These are phyloP conservation scores for Chrysomallon squamiferum DNA, from an alignment of 1,140 invertebrate species.

Conservation along the genomic window DNA sequence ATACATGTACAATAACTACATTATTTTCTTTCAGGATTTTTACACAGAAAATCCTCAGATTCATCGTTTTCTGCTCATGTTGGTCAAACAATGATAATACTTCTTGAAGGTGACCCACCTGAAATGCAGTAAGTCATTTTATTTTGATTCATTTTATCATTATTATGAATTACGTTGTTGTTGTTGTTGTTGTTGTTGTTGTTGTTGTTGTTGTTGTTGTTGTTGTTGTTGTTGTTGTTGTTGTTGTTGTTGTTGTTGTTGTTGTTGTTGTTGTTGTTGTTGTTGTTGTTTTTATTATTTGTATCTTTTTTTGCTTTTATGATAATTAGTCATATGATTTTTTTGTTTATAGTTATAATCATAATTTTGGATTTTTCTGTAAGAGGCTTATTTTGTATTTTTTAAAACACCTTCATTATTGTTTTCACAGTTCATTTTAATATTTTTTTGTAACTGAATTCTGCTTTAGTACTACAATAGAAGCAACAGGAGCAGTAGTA, in stretches of 20 bases:
- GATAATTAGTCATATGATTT: neutral
- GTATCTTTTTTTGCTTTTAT: too few relatives aligned
- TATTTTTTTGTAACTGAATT: too few relatives aligned
- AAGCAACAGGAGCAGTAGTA: too few relatives aligned
- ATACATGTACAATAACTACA: too few relatives aligned
- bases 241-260: neutral
- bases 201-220: neutral
- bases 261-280: neutral
- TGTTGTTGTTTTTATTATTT: too few relatives aligned
- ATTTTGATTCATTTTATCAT: neutral
- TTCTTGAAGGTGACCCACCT: constrained; percentile 87
- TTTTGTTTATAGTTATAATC: too few relatives aligned
- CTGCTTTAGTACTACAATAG: too few relatives aligned
- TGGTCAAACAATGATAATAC: constrained; percentile 88
- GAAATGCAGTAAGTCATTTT: constrained; percentile 80
- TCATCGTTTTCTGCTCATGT: constrained; percentile 89
- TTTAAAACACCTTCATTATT: too few relatives aligned
- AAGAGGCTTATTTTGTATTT: too few relatives aligned
- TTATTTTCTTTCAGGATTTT: constrained; percentile 35
- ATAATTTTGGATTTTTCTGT: too few relatives aligned
- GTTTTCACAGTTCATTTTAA: too few relatives aligned
- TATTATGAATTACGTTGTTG: too few relatives aligned
- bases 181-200: neutral
- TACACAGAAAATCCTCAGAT: constrained; percentile 72
- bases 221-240: neutral